Percentiles rank a stretch among this genome's conserved stretches.
These are phyloP conservation scores for Popillia japonica DNA, from an alignment of 1,140 invertebrate species.

Conservation along the genomic window DNA sequence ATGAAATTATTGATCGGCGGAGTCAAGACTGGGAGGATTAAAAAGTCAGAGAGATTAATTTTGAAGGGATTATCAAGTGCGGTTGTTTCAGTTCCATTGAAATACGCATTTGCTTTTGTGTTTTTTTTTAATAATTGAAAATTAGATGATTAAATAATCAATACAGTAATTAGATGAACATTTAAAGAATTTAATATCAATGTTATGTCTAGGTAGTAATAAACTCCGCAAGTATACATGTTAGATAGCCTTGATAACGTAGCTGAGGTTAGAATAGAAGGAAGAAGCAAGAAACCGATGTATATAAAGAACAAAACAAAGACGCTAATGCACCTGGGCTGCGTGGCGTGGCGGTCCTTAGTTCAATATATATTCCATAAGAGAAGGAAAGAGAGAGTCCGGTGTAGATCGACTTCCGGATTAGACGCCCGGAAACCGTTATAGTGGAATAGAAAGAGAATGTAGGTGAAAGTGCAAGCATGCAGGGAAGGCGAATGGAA, in stretches of 20 bases:
- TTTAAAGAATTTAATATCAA: not conserved
- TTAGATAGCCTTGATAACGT: slow-evolving; percentile 42
- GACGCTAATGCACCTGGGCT: slow-evolving; percentile 48
- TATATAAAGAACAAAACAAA: slow-evolving; percentile 58
- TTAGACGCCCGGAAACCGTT: slow-evolving; percentile 28
- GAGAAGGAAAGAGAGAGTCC: slow-evolving; percentile 27
- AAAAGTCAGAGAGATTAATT: not conserved
- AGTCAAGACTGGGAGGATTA: slow-evolving; percentile 36
- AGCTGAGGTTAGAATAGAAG: slow-evolving; percentile 46
- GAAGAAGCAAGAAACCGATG: slow-evolving; percentile 53
- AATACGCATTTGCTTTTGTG: not conserved
- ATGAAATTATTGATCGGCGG: slow-evolving; percentile 24
- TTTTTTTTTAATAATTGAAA: not conserved
- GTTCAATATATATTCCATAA: slow-evolving; percentile 37
- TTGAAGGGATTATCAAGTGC: not conserved
- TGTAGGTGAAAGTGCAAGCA: slow-evolving; percentile 51
- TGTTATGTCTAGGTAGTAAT: not conserved
- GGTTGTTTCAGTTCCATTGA: slow-evolving; percentile 33
- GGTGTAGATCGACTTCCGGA: slow-evolving; percentile 36
- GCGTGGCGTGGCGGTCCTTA: slow-evolving; percentile 33
- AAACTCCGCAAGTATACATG: slow-evolving; percentile 4
- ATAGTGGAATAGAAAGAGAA: slow-evolving; percentile 37
- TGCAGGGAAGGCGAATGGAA: slow-evolving; percentile 38
- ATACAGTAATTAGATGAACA: not conserved
- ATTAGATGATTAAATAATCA: not conserved